A percentile compares a stretch with the other conserved stretches of the same genome.
phyloP scores from a whole-genome alignment of 2,888 invertebrate species.

The Nemoura dubitans region DNA sequence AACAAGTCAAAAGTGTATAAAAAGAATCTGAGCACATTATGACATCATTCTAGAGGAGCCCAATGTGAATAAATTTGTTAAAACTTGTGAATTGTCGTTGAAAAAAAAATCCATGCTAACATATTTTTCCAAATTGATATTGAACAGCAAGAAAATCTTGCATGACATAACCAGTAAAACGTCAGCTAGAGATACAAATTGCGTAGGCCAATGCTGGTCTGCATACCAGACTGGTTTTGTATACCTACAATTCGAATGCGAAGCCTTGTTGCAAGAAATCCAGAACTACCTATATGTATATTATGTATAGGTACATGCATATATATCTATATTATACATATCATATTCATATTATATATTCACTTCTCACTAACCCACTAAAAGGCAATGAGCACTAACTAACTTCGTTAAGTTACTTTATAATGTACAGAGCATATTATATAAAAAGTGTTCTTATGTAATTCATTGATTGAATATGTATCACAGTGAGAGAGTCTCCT shows the following conservation, averaged over 20 bases:
- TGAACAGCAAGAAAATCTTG: background rate
- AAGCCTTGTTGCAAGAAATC: background rate
- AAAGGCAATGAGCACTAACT: background rate
- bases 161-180: background rate
- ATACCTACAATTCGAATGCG: background rate
- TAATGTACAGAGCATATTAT: background rate
- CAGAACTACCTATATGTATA: no score
- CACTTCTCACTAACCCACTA: background rate
- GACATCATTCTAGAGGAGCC: background rate
- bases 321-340: no score
- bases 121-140: background rate
- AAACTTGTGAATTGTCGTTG: background rate
- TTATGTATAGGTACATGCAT: no score
- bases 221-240: background rate
- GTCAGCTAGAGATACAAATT: background rate
- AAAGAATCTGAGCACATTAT: background rate
- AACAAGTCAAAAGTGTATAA: background rate
- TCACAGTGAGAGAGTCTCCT: constrained; percentile 83
- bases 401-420: background rate
- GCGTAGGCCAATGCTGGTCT: background rate
- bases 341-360: background rate
- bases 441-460: constrained; percentile 1
- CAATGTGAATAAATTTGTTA: background rate
- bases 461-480: background rate
- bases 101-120: background rate